These are phyloP conservation scores for Dissostichus mawsoni DNA, from an alignment of 2,113 vertebrate genomes.

Conservation along the genomic window DNA sequence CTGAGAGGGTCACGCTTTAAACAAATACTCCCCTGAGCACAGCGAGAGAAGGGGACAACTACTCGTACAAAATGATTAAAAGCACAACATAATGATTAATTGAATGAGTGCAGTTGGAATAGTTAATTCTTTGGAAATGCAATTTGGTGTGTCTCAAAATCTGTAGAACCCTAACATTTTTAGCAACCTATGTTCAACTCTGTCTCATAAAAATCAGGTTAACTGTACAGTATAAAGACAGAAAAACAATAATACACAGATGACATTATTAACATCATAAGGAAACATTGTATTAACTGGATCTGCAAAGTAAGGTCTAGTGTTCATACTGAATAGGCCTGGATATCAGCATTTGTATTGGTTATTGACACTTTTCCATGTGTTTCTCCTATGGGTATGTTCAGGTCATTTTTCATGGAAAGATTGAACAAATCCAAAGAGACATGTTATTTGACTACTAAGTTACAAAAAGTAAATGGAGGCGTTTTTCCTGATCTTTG, in stretches of 20 bases:
- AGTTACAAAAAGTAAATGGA: too few relatives aligned
- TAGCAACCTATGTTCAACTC: not conserved
- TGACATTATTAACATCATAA: not conserved
- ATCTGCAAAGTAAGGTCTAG: not conserved
- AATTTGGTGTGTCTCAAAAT: not conserved
- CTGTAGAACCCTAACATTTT: not conserved
- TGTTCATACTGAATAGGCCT: not conserved
- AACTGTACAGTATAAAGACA: not conserved
- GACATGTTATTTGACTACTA: too few relatives aligned
- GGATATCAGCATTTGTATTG: not conserved
- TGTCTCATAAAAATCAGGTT: too few relatives aligned
- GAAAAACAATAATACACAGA: not conserved
- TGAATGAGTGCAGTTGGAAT: too few relatives aligned
- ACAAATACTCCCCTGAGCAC: constrained; percentile 70
- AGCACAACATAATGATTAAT: too few relatives aligned
- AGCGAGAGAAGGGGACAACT: constrained; percentile 19
- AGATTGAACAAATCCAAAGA: too few relatives aligned
- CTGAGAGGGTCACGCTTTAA: constrained; percentile 70
- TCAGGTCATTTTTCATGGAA: too few relatives aligned
- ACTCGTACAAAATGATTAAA: constrained; percentile 19
- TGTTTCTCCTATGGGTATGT: too few relatives aligned
- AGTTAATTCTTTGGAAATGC: not conserved
- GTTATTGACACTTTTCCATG: too few relatives aligned
- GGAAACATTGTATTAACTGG: not conserved
- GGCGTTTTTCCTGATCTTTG: too few relatives aligned